Conservation (phyloP, 2,888 invertebrate species). For the Alitta virens region DNA sequence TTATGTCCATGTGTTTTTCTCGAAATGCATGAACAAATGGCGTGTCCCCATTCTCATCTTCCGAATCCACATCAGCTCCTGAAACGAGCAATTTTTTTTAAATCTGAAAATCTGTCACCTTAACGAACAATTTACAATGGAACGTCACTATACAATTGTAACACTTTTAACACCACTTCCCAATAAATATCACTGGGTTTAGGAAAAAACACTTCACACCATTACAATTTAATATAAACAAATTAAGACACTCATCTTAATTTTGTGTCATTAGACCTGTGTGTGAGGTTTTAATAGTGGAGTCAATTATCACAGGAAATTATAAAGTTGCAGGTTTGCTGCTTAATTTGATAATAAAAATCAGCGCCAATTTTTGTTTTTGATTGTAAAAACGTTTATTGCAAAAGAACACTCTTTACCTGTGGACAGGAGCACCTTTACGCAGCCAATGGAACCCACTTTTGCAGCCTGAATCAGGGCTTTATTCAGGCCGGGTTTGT, state of each 20-base stretch:
- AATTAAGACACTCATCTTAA: too few species aligned
- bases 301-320: too few species aligned
- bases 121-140: neutral
- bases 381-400: too few species aligned
- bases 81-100: slow-evolving; percentile 29
- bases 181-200: too few species aligned
- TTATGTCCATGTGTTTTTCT: slow-evolving; percentile 17
- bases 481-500: slow-evolving; percentile 31
- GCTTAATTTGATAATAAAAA: too few species aligned
- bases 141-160: neutral
- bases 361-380: too few species aligned
- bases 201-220: too few species aligned
- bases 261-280: too few species aligned
- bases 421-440: slow-evolving; percentile 23
- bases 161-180: neutral
- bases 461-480: slow-evolving; percentile 33
- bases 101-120: slow-evolving; percentile 15
- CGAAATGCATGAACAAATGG: slow-evolving; percentile 35
- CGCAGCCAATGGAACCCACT: slow-evolving; percentile 31
- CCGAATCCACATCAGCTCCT: slow-evolving; percentile 32
- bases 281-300: too few species aligned
- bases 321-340: too few species aligned
- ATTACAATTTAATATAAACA: too few species aligned
- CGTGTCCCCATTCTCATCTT: slow-evolving; percentile 35
- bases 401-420: too few species aligned